Base-by-base conservation (phyloP, 2,888 invertebrate species). In the Pterostichus niger region DNA sequence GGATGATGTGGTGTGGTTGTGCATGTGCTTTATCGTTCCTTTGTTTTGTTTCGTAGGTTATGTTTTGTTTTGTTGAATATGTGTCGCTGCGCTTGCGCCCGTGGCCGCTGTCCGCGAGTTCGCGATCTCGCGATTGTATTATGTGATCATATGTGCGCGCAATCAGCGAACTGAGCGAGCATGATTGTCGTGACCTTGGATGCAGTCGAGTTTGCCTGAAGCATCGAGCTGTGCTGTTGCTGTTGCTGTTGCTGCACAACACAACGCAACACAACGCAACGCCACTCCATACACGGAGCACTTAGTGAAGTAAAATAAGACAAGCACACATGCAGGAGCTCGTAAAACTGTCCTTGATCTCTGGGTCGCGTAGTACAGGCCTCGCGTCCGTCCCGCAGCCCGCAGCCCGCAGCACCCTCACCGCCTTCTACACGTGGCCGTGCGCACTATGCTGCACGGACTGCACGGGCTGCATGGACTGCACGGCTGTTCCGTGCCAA, bases 341-440 rank as follows among this genome's bases (percentile, higher is more conserved):
- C 89, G 90, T 90, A 90, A 90, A 90, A 90, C 89, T 90, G 90
- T 89, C 90, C 90, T 90, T 90, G 90, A 90, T 90, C 89, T 90
- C 89, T 90, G 89, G 89, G 89, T 90, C 89, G 89, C 89, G 89
- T 90, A 90, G 89, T 90, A 89, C 88, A 88, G 87, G 85, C 82
- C 77, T 73, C 52, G 24, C 44, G 44, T 75, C 82, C 59, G 75
- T 46, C 40, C 59, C 46, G 17, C 44, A 31, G 31, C n/a, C 31
- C 10, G 7, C 49, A 2, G n/a, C 52, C 52, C 10, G 75, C 49
- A 40, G 6, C 71, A 13, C 71, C 71, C 71, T 71, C 71, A 17
- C 49, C 49, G 71, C 71, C 71, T 44, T 17, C 44, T 33, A 64
- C 64, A 64, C 64, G 71, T 46, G 71, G 71, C 71, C 40, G 17